Base-by-base conservation (phyloP, 53 echinoderm and acorn worm genomes). In the Hippasteria phrygiana region DNA sequence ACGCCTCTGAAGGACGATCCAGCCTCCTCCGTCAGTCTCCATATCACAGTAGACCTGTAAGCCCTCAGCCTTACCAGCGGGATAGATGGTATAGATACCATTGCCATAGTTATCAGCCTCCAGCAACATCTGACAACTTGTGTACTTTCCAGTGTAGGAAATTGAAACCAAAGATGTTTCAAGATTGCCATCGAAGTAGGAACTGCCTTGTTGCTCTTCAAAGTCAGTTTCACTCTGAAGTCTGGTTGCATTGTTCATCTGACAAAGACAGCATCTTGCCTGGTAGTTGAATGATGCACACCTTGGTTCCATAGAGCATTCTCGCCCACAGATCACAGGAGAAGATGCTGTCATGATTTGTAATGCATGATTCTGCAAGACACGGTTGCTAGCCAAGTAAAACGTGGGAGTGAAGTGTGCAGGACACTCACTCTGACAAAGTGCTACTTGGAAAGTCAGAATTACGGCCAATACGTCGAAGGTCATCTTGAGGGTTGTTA, bases 11-110 rank as follows among this genome's bases (percentile, higher is more conserved):
- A 59, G 36, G 26, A 84, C 67, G 8, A 36, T 67, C 84, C 84
- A 84, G 7, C 84, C 84, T 47, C 70, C 84, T 17, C 51, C 22
- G 22, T 67, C 67, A 10, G 62, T 79, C 40, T 55, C 34, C 70
- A 69, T 84, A 39, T 84, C 84, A 38, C 83, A 83, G 67, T 67
- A 67, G 29, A 83, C 83, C 28, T 69, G 46, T 4, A 83, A 18
- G 35, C 66, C 26, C 0, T 66, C 64, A 20, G 33, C 43, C 36
- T 67, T 45, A 17, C 66, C 66, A 29, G 66, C 16, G 32, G 83
- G 83, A 26, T 31, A 66, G 42, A 83, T 83, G 32, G 66, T 67
- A 27, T 83, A 83, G 48, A 65, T 36, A 65, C 66, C 66, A 47
- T 34, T 83, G 27, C 32, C 50, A 66, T 0, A 3, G 17, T 67